Evolutionary conservation across 1,140 invertebrate species (phyloP).

Genomic region (Drosophila triauraria): DNA sequence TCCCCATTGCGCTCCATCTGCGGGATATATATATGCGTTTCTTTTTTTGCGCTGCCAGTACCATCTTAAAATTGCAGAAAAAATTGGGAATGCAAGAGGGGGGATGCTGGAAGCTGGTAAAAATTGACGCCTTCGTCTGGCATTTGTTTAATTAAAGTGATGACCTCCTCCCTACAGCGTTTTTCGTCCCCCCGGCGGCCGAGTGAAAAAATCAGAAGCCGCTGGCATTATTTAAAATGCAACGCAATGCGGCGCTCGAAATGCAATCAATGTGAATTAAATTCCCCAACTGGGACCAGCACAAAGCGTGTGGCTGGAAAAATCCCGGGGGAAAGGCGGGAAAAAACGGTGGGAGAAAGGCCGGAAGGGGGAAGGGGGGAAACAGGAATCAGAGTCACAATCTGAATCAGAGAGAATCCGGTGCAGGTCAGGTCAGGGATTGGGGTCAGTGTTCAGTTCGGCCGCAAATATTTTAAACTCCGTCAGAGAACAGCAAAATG

Average conservation of each 20-base stretch:
- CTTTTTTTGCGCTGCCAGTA: slow-evolving; percentile 15
- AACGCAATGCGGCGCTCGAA: slow-evolving; percentile 80
- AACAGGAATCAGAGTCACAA: slow-evolving; percentile 42
- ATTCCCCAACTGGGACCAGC: slow-evolving; percentile 66
- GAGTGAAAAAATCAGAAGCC: slow-evolving; percentile 62
- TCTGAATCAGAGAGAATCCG: slow-evolving; percentile 41
- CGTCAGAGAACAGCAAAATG: slow-evolving; percentile 29
- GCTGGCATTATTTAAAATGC: slow-evolving; percentile 82
- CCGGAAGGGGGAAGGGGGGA: background rate
- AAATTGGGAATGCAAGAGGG: background rate
- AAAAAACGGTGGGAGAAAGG: slow-evolving; percentile 5
- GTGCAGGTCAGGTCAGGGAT: slow-evolving; percentile 45
- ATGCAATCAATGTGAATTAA: slow-evolving; percentile 82
- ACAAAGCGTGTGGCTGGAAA: slow-evolving; percentile 33
- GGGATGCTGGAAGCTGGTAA: background rate
- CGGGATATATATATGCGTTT: background rate
- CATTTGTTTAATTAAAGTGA: slow-evolving; percentile 83
- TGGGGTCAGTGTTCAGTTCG: slow-evolving; percentile 57
- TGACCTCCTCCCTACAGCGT: slow-evolving; percentile 31
- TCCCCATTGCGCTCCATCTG: slow-evolving; percentile 13
- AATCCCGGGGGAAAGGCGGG: background rate
- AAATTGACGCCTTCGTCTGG: slow-evolving; percentile 68
- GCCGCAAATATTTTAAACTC: slow-evolving; percentile 71
- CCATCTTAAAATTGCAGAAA: slow-evolving; percentile 34
- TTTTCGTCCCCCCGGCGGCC: slow-evolving; percentile 13